These are phyloP conservation scores for Lutraria lutraria DNA, from an alignment of 2,888 invertebrate genomes.

Conservation along the genomic window DNA sequence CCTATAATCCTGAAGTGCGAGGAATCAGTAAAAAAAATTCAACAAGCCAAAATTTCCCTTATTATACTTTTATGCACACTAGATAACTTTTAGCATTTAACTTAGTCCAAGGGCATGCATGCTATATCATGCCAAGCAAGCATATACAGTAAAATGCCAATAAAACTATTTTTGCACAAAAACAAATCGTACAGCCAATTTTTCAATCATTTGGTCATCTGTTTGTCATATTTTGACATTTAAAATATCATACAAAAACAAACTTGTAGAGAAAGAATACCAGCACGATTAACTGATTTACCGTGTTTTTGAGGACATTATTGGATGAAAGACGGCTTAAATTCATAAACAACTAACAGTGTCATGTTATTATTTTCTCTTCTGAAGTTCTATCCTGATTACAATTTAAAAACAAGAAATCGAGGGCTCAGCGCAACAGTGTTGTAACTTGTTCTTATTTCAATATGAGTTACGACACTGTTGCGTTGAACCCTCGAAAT, in stretches of 20 bases:
- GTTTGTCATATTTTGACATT: background rate
- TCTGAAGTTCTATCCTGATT: too few species aligned
- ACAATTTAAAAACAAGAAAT: too few species aligned
- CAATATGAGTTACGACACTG: too few species aligned
- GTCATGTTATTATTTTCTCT: too few species aligned
- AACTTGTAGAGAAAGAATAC: too few species aligned
- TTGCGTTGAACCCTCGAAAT: background rate
- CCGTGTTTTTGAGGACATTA: too few species aligned
- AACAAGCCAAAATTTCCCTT: background rate
- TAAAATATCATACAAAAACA: background rate
- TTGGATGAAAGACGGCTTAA: too few species aligned
- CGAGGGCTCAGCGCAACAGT: too few species aligned
- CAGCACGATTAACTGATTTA: too few species aligned
- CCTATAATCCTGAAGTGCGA: background rate
- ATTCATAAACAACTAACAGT: too few species aligned
- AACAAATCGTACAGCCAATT: background rate
- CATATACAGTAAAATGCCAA: conserved; percentile 1
- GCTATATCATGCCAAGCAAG: background rate
- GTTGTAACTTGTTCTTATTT: too few species aligned
- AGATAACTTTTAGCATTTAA: background rate
- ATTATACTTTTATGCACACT: background rate
- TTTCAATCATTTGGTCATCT: background rate
- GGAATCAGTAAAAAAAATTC: background rate
- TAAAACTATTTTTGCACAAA: background rate
- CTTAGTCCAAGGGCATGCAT: background rate